Percentiles rank a stretch among this genome's conserved stretches.
phyloP scores from a whole-genome alignment of 2,113 vertebrate genomes.

The Symphodus melops region DNA sequence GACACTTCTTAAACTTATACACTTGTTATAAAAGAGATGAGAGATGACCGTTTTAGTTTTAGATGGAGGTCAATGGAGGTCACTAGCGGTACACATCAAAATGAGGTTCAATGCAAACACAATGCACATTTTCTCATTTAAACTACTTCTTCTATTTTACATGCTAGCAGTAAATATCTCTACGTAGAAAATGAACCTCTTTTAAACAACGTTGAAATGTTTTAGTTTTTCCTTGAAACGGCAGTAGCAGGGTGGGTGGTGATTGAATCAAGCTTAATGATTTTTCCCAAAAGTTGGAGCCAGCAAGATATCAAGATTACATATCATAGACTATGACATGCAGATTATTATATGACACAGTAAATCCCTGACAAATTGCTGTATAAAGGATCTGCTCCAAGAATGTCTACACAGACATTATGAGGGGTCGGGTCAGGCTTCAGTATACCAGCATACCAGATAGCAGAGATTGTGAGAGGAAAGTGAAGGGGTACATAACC shows the following conservation, averaged over 20 bases:
- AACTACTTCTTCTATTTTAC: too few relatives aligned
- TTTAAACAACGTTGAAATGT: too few relatives aligned
- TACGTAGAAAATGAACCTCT: too few relatives aligned
- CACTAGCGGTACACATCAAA: too few relatives aligned
- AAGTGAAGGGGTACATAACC: not conserved
- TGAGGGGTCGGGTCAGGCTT: conserved; percentile 24
- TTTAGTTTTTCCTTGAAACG: too few relatives aligned
- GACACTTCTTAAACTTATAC: too few relatives aligned
- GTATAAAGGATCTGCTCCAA: conserved; percentile 39
- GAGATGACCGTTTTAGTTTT: too few relatives aligned
- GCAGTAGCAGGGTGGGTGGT: not conserved
- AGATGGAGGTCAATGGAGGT: too few relatives aligned
- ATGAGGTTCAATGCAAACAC: too few relatives aligned
- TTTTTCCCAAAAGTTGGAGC: not conserved
- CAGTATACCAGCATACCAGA: conserved; percentile 43
- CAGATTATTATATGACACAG: conserved; percentile 40
- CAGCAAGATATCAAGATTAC: not conserved
- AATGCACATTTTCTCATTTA: too few relatives aligned
- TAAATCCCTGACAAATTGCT: conserved; percentile 57
- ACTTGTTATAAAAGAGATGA: too few relatives aligned
- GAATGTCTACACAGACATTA: conserved; percentile 41
- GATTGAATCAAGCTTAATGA: not conserved
- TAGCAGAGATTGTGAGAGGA: conserved; percentile 14
- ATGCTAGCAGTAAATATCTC: too few relatives aligned
- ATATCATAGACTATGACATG: conserved; percentile 23